Conservation (phyloP, 2,888 invertebrate genomes). For the Nomada hirtipes region DNA sequence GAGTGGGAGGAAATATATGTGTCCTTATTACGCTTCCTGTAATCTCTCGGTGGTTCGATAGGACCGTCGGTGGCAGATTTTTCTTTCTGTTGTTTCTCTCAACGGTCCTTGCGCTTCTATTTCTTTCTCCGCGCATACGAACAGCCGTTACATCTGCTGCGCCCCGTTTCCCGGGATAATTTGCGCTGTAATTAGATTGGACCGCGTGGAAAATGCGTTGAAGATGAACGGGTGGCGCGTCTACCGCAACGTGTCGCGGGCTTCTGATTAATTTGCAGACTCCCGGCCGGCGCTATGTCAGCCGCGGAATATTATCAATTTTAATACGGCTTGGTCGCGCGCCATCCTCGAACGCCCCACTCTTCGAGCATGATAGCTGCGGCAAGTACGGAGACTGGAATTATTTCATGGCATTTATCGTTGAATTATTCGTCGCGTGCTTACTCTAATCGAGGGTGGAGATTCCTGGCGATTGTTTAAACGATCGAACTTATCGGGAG, state of each 20-base stretch:
- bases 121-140: constrained; percentile 9
- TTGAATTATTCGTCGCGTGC: not conserved
- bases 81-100: constrained; percentile 22
- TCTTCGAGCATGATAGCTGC: not conserved
- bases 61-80: not conserved
- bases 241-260: not conserved
- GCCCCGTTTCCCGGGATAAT: constrained; percentile 40
- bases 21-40: constrained; percentile 4
- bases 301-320: constrained; percentile 38
- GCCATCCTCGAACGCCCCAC: not conserved
- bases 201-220: constrained; percentile 41
- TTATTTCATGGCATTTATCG: not conserved
- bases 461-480: not conserved
- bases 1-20: not conserved
- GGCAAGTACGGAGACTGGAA: not conserved
- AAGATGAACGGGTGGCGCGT: constrained; percentile 49
- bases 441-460: not conserved
- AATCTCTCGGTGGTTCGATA: constrained; percentile 5
- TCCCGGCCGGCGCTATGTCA: not conserved
- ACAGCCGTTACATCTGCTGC: constrained; percentile 52
- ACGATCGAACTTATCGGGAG: too few species aligned
- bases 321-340: constrained; percentile 26
- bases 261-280: constrained; percentile 43
- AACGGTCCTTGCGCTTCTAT: constrained; percentile 10
- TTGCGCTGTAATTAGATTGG: constrained; percentile 55